These are phyloP conservation scores for Morus bassanus DNA, from an alignment of 2,797 vertebrate species.

Conservation along the genomic window DNA sequence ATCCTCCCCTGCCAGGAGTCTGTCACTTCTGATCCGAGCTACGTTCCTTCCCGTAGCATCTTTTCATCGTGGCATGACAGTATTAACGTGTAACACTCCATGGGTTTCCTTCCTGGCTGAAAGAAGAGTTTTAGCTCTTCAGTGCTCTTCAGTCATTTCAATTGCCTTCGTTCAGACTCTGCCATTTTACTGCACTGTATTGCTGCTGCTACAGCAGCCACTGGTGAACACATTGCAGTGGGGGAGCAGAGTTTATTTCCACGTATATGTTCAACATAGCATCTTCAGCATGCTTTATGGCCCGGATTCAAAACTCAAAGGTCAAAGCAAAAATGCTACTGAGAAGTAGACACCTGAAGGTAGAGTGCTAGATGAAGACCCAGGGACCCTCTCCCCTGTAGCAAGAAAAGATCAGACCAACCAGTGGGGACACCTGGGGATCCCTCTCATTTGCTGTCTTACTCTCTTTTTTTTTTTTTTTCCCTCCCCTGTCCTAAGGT, in stretches of 20 bases:
- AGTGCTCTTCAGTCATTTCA: background rate
- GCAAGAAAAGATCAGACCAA: background rate
- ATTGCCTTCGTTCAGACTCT: background rate
- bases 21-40: background rate
- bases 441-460: background rate
- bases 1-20: background rate
- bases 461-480: accelerated
- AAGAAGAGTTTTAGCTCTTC: background rate
- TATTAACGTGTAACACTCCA: accelerated
- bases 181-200: background rate
- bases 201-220: background rate
- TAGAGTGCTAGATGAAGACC: background rate
- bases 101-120: background rate
- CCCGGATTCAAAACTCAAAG: background rate
- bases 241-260: background rate
- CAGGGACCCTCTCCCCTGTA: background rate
- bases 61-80: background rate
- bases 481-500: background rate
- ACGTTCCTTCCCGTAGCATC: background rate
- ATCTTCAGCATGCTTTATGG: background rate
- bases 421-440: background rate
- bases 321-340: background rate
- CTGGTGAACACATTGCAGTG: background rate
- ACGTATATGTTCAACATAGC: background rate
- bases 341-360: background rate